Evolutionary conservation across 2,797 vertebrate species (phyloP).

Genomic region (Hydrocynus forskahlii): DNA sequence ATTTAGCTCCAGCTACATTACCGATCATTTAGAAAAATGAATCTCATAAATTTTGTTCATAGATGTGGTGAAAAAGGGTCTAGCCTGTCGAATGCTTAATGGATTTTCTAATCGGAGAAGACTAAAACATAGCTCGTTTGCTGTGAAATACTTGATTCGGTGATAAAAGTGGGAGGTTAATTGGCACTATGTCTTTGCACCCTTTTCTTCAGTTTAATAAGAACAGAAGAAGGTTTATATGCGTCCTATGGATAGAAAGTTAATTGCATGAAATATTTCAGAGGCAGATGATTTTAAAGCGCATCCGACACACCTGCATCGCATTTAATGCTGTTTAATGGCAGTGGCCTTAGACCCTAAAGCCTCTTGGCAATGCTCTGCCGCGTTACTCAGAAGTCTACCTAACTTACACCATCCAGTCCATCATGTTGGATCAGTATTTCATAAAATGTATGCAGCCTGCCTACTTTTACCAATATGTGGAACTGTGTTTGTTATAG

Average conservation of each 20-base stretch:
- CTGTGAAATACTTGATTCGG: constrained; percentile 29
- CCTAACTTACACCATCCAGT: neutral
- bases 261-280: constrained; percentile 29
- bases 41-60: constrained; percentile 31
- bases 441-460: too few relatives aligned
- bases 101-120: constrained; percentile 31
- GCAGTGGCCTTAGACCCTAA: neutral
- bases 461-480: neutral
- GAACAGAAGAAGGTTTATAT: constrained; percentile 9
- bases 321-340: constrained; percentile 26
- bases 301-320: constrained; percentile 22
- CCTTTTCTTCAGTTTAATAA: constrained; percentile 9
- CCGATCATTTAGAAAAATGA: constrained; percentile 31
- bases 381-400: neutral
- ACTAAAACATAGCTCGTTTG: constrained; percentile 18
- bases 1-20: constrained; percentile 26
- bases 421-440: neutral
- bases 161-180: constrained; percentile 19
- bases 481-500: neutral
- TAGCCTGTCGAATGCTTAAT: constrained; percentile 23
- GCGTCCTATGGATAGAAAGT: constrained; percentile 11
- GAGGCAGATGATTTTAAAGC: constrained; percentile 16
- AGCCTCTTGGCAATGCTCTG: neutral
- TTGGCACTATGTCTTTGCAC: constrained; percentile 11
- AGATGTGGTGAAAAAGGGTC: neutral